phyloP scores from a whole-genome alignment of 2,888 invertebrate species.

The Apodemia mormo region DNA sequence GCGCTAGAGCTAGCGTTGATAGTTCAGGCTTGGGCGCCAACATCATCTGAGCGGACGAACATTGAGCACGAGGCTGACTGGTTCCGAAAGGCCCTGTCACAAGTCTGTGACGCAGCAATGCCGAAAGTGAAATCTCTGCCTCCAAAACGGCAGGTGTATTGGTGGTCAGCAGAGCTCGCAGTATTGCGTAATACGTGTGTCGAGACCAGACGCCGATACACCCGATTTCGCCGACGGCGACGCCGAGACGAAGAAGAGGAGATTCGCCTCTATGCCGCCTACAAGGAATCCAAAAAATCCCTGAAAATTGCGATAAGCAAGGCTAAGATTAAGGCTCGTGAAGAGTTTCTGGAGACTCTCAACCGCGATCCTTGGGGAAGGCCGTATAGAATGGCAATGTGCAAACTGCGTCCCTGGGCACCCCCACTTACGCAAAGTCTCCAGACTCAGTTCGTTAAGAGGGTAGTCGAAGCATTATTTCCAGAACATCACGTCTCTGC shows the following conservation, averaged over 20 bases:
- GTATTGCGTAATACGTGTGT: neutral
- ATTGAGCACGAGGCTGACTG: neutral
- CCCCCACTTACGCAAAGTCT: conserved; percentile 24
- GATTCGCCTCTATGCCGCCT: neutral
- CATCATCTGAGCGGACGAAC: neutral
- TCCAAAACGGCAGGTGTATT: neutral
- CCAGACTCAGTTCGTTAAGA: neutral
- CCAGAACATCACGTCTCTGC: too few species aligned
- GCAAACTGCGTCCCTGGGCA: conserved; percentile 22
- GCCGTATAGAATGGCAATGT: conserved; percentile 20
- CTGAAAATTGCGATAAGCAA: neutral
- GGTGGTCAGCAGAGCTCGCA: neutral
- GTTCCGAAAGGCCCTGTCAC: neutral
- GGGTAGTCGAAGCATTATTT: neutral
- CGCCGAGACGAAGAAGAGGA: neutral
- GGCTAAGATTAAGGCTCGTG: neutral
- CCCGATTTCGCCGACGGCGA: neutral
- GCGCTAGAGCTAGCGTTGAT: neutral
- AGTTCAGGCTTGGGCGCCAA: neutral
- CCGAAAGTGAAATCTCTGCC: neutral
- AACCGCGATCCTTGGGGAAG: neutral
- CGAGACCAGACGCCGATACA: neutral
- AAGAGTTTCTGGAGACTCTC: neutral
- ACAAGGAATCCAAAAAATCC: neutral
- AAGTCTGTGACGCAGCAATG: too few species aligned